Percentiles rank a stretch among this genome's conserved stretches.
Conservation (phyloP, 1,140 invertebrate genomes). For the Zaprionus ghesquierei region DNA sequence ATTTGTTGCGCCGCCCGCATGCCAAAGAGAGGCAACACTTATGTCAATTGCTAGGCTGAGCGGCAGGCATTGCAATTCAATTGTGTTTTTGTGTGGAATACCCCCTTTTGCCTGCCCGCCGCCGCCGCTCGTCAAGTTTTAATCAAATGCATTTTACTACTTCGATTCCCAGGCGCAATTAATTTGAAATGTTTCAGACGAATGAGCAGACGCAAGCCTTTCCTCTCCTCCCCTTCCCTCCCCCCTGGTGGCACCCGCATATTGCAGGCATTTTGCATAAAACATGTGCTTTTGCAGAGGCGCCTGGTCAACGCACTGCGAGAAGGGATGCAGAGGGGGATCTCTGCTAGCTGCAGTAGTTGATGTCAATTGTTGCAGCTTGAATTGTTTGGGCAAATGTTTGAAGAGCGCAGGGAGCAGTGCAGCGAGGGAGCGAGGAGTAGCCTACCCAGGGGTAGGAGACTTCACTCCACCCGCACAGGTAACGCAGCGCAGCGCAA, state of each 20-base stretch:
- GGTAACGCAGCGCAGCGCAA: conserved; percentile 47
- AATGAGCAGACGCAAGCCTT: conserved; percentile 43
- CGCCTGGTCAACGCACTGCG: conserved; percentile 52
- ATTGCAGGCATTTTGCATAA: conserved; percentile 50
- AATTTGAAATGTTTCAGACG: conserved; percentile 76
- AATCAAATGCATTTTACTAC: conserved; percentile 71
- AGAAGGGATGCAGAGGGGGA: background rate
- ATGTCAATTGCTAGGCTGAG: background rate
- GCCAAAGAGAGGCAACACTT: background rate
- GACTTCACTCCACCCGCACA: background rate
- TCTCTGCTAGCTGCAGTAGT: conserved; percentile 22
- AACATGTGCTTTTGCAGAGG: conserved; percentile 50
- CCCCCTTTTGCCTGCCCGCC: background rate
- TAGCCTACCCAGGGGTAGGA: background rate
- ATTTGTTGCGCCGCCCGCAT: conserved; percentile 64
- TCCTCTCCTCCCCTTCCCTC: background rate
- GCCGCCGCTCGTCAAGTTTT: conserved; percentile 59
- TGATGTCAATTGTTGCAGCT: conserved; percentile 74
- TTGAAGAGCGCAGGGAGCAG: conserved; percentile 54
- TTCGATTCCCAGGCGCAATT: conserved; percentile 78
- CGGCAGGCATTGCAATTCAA: conserved; percentile 13
- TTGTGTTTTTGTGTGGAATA: conserved; percentile 1
- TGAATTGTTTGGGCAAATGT: conserved; percentile 70
- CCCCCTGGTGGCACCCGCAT: conserved; percentile 24
- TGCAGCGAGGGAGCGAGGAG: background rate